Evolutionary conservation across 2,797 vertebrate species (phyloP).

Genomic region (Yasuhikotakia modesta): DNA sequence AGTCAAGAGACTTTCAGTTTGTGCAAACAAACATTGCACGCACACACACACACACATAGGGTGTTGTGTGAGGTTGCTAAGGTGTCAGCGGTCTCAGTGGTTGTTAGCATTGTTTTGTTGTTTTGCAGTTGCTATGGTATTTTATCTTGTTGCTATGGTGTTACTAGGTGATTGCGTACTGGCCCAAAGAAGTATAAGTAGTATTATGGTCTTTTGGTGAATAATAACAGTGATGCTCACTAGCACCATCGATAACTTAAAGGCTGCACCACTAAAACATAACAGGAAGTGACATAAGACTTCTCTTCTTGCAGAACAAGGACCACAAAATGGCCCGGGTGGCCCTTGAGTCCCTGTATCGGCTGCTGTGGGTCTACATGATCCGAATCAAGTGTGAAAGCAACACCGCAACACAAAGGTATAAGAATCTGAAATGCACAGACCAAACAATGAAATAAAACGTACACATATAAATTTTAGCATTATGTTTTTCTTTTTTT

Average conservation of each 20-base stretch:
- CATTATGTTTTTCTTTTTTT: not conserved
- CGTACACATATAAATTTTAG: not conserved
- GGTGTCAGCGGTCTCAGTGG: too few relatives aligned
- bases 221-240: too few relatives aligned
- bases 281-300: not conserved
- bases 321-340: conserved; percentile 99
- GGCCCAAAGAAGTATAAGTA: too few relatives aligned
- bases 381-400: conserved; percentile 99
- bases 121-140: too few relatives aligned
- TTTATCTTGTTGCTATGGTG: too few relatives aligned
- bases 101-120: too few relatives aligned
- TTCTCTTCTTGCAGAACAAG: conserved; percentile 82
- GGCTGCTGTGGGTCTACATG: conserved; percentile 99
- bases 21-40: not conserved
- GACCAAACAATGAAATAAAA: too few relatives aligned
- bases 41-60: not conserved
- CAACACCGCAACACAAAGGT: conserved; percentile 98
- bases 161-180: too few relatives aligned
- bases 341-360: conserved; percentile 95
- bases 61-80: too few relatives aligned
- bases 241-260: too few relatives aligned
- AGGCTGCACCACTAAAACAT: not conserved
- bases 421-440: not conserved
- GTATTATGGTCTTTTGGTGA: too few relatives aligned
- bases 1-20: too few relatives aligned